Evolutionary conservation across 2,113 vertebrate species (phyloP), one percentile per base, ranked within the genome.

Genomic region (Cettia cetti): DNA sequence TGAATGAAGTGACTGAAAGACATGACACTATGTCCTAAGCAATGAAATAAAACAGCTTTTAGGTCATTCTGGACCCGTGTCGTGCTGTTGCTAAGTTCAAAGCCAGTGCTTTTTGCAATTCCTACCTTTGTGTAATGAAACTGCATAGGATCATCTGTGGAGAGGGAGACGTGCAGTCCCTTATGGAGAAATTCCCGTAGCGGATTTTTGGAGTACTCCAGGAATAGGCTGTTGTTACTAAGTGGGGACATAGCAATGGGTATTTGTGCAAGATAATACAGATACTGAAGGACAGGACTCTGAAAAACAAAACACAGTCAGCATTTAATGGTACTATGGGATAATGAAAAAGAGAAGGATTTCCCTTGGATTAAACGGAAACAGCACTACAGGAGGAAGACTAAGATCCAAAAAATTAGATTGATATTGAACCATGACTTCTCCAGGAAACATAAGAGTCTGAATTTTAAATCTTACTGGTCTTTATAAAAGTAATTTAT

Each of bases 161-260:
- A 99, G 84, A 99, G 98, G 8, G 99, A 99, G 54, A 99, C 98
- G 4, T 98, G 98, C 60, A 99, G 98, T n/a, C 99, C 99, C 86
- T 99, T 99, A 50, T 99, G 99, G 26, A 99, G 98, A 94, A 99
- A 99, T 93, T 99, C 99, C 78, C 98, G 94, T 9, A 99, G 97
- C 0, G 99, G 99, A 92, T 99, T 99, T 96, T 99, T 99, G 63
- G 99, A 99, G 96, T 99, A 99, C 96, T 99, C 98, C 77, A 99
- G 97, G 94, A 99, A 99, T 12, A 99, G 97, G 91, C 99, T 99
- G 97, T 99, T 99, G 98, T 99, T 99, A 97, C 99, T 99, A 70
- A 99, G 99, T 11, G 99, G 99, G 63, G 99, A 99, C 99, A 99
- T 99, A 86, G 99, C 99, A 65, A 99, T 99, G 39, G 99, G 99